Evolutionary conservation across 2,888 invertebrate species (phyloP), one percentile per base, ranked within the genome.

Genomic region (Drosophila crucigera): DNA sequence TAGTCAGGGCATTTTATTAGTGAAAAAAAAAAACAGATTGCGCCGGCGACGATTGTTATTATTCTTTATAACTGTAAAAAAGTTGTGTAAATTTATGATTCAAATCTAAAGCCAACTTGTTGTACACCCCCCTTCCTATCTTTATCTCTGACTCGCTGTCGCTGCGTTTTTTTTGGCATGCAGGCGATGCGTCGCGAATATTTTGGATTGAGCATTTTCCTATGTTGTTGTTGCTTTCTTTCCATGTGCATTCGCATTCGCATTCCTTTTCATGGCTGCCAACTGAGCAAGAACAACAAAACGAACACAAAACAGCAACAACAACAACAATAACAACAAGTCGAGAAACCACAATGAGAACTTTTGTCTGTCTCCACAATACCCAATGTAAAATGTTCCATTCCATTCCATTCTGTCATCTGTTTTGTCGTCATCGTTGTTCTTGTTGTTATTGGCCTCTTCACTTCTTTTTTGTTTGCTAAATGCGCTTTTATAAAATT

Each of bases 401-500:
- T 80, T 73, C 78, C 89, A 90, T 81, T 83, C 70, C 75, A 41
- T 53, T 67, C 70, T 64, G 90, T 73, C 85, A 90, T 90, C 79
- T 84, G 84, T 83, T 81, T 85, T 85, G 85, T 77, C 41, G 60
- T 55, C 68, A 66, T 54, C 56, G 43, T 31, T 65, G 71, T 47
- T 70, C 35, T 49, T 39, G 63, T 14, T 35, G 68, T 43, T 60
- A 75, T 39, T 39, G 70, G 31, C 55, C 66, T 73, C 70, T 69
- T 72, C 81, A 73, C 73, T 83, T 83, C 76, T 78, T 84, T 83
- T 88, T 90, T 85, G 90, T 90, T 80, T 85, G 86, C 71, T 85
- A 83, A 88, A 86, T 83, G 84, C 78, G 86, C 90, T 85, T 85
- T 88, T 90, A 80, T 84, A 77, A 76, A 80, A 59, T 72, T 83